Base-by-base conservation (phyloP, 2,797 vertebrate genomes). In the Fundulus diaphanus region DNA sequence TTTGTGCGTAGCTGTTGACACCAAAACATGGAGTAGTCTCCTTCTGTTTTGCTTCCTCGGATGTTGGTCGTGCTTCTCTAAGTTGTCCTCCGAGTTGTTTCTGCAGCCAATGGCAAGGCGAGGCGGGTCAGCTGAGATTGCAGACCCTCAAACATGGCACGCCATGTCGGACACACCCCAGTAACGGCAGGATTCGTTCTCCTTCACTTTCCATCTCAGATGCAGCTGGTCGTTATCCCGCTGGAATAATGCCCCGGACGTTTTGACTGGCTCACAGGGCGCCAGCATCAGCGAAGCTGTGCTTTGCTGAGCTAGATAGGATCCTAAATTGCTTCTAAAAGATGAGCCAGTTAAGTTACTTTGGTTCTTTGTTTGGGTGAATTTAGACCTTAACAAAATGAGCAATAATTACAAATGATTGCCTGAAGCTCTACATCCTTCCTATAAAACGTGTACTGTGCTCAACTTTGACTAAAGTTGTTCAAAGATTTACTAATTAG, bases 101-200 rank as follows among this genome's bases (percentile, higher is more conserved):
- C n/a, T n/a, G n/a, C n/a, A n/a, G n/a, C n/a, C n/a, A n/a, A n/a
- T n/a, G n/a, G n/a, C n/a, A n/a, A n/a, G n/a, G n/a, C n/a, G n/a
- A n/a, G n/a, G n/a, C 74, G 73, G 89, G 72, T 85, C 85, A 89
- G 18, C 79, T 65, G 71, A 68, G 84, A 82, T 59, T 24, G 49
- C 37, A 82, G 75, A 63, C 78, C 72, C 51, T 56, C 15, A 24
- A 81, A 79, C 74, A 77, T 52, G 1, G 20, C 3, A 0, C 74
- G 56, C 72, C 35, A 59, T 84, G 72, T 69, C n/a, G 65, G 52
- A 56, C 73, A 72, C 82, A 85, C 75, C 54, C 80, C 74, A 75
- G 66, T 66, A 78, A 75, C 82, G 82, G 82, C 74, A 74, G n/a
- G 27, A 68, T 86, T 87, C 76, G 68, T 70, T 68, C 3, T 59